phyloP scores from a whole-genome alignment of 2,888 invertebrate genomes.

The Kryphioiulus occultus region DNA sequence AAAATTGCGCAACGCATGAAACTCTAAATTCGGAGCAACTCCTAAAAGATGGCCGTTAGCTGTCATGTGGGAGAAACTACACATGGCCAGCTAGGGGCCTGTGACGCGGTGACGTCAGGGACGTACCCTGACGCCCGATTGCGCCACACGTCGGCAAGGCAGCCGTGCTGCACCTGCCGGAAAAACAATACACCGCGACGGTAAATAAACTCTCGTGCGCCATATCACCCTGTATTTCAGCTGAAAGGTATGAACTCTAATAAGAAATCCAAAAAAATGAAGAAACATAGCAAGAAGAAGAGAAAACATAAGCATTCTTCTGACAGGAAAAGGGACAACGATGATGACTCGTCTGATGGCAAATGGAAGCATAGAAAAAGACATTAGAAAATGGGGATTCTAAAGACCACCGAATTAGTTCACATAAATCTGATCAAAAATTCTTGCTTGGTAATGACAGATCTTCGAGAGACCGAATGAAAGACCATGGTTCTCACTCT shows the following conservation, averaged over 20 bases:
- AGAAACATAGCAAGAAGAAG: slow-evolving; percentile 59
- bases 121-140: no score
- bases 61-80: no score
- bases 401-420: background rate
- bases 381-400: background rate
- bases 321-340: background rate
- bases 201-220: no score
- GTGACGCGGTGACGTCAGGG: no score
- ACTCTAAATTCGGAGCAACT: no score
- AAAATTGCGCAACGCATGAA: no score
- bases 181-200: no score
- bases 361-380: background rate
- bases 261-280: slow-evolving; percentile 55
- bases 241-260: slow-evolving; percentile 54
- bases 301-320: slow-evolving; percentile 62
- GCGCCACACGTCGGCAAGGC: no score
- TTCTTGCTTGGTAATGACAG: background rate
- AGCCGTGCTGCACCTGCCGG: no score
- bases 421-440: background rate
- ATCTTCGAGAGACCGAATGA: background rate
- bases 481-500: background rate
- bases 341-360: background rate
- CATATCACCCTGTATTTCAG: no score
- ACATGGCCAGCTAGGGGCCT: no score
- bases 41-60: no score